Evolutionary conservation across 1,140 invertebrate species (phyloP).

Genomic region (Orius laevigatus): DNA sequence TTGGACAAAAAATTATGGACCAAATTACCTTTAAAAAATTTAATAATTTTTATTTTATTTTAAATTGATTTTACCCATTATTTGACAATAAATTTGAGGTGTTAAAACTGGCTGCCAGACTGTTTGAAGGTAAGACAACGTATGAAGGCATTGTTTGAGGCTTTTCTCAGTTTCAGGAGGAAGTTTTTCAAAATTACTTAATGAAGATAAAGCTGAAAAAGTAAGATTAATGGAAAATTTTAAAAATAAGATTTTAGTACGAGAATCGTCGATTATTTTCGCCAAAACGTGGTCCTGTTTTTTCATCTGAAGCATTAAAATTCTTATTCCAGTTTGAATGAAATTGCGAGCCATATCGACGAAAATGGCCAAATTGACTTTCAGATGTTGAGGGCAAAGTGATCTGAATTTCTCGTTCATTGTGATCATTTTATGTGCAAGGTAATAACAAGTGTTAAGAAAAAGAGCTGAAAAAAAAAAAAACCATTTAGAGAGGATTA

Average conservation of each 20-base stretch:
- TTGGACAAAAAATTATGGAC: constrained; percentile 44
- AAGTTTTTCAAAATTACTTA: constrained; percentile 32
- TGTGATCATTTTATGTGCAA: constrained; percentile 55
- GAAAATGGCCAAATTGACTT: constrained; percentile 34
- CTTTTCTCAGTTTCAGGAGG: constrained; percentile 48
- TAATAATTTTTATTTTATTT: neutral
- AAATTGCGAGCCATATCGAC: constrained; percentile 34
- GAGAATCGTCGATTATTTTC: constrained; percentile 52
- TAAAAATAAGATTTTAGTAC: constrained; percentile 26
- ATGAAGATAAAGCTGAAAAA: constrained; percentile 38
- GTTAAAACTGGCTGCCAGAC: constrained; percentile 70
- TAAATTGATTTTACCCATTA: constrained; percentile 31
- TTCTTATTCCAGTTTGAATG: constrained; percentile 43
- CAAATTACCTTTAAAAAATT: constrained; percentile 32
- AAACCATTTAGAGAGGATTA: too few species aligned
- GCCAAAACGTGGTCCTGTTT: constrained; percentile 53
- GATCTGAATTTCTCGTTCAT: constrained; percentile 39
- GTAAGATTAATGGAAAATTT: constrained; percentile 1
- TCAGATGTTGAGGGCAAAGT: constrained; percentile 29
- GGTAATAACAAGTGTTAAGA: constrained; percentile 84
- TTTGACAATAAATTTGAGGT: constrained; percentile 43
- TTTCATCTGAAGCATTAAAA: constrained; percentile 52
- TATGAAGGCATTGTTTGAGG: constrained; percentile 63
- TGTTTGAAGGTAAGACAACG: constrained; percentile 66
- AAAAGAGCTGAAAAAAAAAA: constrained; percentile 32